Conservation (phyloP, 2,888 invertebrate genomes). For the Ganaspis brasiliensis region DNA sequence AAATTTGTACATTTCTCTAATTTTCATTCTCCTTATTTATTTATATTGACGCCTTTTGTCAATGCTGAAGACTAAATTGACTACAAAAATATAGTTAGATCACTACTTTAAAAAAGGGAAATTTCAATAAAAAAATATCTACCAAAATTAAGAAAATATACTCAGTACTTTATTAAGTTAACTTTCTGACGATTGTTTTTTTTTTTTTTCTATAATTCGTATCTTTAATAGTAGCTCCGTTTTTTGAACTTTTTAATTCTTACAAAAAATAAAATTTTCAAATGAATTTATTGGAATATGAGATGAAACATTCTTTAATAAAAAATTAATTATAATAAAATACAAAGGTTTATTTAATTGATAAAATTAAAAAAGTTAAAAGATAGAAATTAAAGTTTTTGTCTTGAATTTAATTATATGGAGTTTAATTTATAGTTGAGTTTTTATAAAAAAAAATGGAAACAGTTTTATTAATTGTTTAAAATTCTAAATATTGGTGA, state of each 20-base stretch:
- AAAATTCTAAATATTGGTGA: not conserved
- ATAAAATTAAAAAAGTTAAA: too few species aligned
- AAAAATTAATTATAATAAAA: too few species aligned
- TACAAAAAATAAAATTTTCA: too few species aligned
- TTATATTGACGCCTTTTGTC: conserved; percentile 3
- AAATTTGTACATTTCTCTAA: conserved; percentile 13
- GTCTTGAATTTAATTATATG: too few species aligned
- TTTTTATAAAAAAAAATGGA: too few species aligned
- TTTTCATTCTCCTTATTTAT: conserved; percentile 6
- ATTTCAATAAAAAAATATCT: conserved; percentile 10
- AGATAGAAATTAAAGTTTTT: too few species aligned
- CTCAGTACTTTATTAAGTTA: not conserved
- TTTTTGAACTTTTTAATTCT: not conserved
- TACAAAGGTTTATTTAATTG: too few species aligned
- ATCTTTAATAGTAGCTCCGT: not conserved
- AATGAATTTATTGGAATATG: too few species aligned
- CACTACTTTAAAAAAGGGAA: not conserved
- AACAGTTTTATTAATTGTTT: not conserved
- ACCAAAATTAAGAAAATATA: conserved; percentile 12
- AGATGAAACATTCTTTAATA: too few species aligned
- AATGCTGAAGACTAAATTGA: not conserved
- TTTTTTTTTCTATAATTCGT: not conserved
- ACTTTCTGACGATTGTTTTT: not conserved
- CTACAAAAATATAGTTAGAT: conserved; percentile 15
- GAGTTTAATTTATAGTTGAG: too few species aligned